Evolutionary conservation across 2,113 vertebrate species (phyloP).

Genomic region (Pimephales promelas): DNA sequence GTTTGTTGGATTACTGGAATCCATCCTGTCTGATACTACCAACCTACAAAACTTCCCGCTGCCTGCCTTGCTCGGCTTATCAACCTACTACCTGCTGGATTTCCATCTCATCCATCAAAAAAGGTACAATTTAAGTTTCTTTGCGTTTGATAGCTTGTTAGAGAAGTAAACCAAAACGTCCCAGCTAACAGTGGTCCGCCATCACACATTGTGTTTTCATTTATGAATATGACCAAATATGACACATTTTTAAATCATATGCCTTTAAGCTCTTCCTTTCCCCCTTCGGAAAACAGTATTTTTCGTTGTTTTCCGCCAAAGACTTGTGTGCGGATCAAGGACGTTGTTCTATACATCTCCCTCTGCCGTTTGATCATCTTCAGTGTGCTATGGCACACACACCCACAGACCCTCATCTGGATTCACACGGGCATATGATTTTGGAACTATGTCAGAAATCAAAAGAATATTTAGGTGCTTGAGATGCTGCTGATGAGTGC

Average conservation of each 20-base stretch:
- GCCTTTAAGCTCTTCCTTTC: not conserved
- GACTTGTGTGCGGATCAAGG: not conserved
- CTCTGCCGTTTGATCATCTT: slow-evolving; percentile 20
- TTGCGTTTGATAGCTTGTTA: no score
- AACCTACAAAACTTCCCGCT: no score
- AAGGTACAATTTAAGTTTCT: no score
- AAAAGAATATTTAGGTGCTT: slow-evolving; percentile 47
- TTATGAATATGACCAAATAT: slow-evolving; percentile 1
- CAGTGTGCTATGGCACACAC: not conserved
- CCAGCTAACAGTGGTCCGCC: no score
- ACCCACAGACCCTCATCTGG: slow-evolving; percentile 1
- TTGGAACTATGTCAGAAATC: slow-evolving; percentile 39
- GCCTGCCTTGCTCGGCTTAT: no score
- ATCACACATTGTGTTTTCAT: no score
- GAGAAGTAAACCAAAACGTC: no score
- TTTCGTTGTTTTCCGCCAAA: not conserved
- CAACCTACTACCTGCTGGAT: no score
- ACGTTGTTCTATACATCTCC: not conserved
- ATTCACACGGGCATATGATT: slow-evolving; percentile 18
- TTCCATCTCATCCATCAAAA: no score
- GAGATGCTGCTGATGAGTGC: slow-evolving; percentile 30
- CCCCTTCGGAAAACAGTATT: not conserved
- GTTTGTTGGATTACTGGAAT: no score
- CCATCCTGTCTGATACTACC: no score
- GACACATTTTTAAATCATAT: not conserved